phyloP scores from a whole-genome alignment of 2,113 vertebrate genomes.

The Spermophilus dauricus region DNA sequence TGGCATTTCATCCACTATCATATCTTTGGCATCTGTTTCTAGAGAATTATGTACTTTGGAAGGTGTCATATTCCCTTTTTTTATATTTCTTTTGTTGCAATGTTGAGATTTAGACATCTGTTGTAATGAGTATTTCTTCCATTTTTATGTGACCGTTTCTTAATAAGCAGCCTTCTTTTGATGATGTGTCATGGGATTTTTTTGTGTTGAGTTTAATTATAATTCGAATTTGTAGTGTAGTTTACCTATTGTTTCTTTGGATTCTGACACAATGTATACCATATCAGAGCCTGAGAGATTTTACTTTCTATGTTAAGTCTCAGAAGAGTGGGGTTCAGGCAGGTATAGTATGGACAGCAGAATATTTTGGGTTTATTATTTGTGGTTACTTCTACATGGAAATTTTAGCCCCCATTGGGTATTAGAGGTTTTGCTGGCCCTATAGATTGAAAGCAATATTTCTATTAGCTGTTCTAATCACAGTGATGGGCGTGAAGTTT shows the following conservation, averaged over 20 bases:
- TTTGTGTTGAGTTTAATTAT: background rate
- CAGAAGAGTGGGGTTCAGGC: background rate
- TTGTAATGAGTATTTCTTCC: background rate
- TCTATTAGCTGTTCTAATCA: background rate
- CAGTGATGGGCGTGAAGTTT: background rate
- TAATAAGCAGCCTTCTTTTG: background rate
- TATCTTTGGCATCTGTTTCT: background rate
- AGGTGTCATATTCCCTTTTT: background rate
- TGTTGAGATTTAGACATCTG: background rate
- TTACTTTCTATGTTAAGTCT: background rate
- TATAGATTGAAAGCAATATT: background rate
- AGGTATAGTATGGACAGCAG: background rate
- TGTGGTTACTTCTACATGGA: background rate
- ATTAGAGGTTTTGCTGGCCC: background rate
- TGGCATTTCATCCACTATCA: background rate
- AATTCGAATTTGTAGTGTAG: background rate
- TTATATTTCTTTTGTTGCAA: background rate
- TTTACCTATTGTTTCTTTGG: too few relatives aligned
- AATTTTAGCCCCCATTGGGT: background rate
- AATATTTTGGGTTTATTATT: background rate
- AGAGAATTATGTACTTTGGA: background rate
- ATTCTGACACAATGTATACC: too few relatives aligned
- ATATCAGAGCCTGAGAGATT: too few relatives aligned
- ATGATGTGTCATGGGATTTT: background rate
- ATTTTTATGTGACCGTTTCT: background rate